Evolutionary conservation across 2,797 vertebrate genomes (phyloP).

Genomic region (Tragopan temminckii): DNA sequence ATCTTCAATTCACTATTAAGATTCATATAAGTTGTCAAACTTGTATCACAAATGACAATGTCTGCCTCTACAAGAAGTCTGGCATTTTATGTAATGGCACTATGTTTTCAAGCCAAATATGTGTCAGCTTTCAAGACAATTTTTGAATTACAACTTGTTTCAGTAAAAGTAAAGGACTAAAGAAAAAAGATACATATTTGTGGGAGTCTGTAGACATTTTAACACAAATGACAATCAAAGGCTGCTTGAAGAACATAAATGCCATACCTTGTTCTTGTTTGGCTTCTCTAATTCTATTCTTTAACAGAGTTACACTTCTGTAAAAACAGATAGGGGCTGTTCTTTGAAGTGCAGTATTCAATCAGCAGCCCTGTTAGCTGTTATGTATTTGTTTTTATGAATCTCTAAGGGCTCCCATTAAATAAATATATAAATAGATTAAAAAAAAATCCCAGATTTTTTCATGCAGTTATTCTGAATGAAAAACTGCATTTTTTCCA

Average conservation of each 20-base stretch:
- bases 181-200: conserved; percentile 7
- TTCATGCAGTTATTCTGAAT: not conserved
- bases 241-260: conserved; percentile 9
- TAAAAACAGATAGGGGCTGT: not conserved
- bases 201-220: conserved; percentile 26
- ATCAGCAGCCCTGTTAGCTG: not conserved
- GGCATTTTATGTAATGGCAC: conserved; percentile 39
- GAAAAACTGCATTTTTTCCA: not conserved
- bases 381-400: not conserved
- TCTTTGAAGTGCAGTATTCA: not conserved
- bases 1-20: not conserved
- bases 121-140: conserved; percentile 40
- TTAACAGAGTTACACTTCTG: not conserved
- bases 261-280: not conserved
- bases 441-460: accelerated
- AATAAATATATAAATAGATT: accelerated
- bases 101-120: conserved; percentile 62
- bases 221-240: conserved; percentile 35
- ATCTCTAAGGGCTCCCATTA: not conserved
- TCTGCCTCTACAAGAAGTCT: conserved; percentile 7
- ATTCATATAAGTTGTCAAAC: conserved; percentile 35
- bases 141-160: conserved; percentile 62
- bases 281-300: not conserved
- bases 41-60: conserved; percentile 22
- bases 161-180: conserved; percentile 28